These are phyloP conservation scores for Spea hammondii DNA, from an alignment of 2,797 vertebrate genomes.

Conservation along the genomic window DNA sequence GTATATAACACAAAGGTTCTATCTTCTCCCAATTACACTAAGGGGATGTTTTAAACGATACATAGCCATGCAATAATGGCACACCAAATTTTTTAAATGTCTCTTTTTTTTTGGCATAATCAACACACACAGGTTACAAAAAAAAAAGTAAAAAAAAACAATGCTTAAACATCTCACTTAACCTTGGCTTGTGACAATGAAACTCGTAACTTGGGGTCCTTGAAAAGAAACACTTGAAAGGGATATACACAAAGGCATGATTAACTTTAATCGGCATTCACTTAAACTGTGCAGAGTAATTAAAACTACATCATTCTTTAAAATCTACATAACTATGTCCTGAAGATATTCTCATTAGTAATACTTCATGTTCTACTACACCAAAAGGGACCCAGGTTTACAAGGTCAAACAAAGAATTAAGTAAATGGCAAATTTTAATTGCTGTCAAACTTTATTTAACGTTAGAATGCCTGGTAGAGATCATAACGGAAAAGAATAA, in stretches of 20 bases:
- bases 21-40: too few relatives aligned
- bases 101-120: slow-evolving; percentile 7
- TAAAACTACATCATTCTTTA: slow-evolving; percentile 62
- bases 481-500: too few relatives aligned
- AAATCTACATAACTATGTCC: slow-evolving; percentile 67
- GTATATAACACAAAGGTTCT: too few relatives aligned
- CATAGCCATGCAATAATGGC: neutral
- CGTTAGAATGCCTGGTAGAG: neutral
- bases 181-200: slow-evolving; percentile 52
- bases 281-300: slow-evolving; percentile 62
- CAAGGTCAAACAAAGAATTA: slow-evolving; percentile 42
- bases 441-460: neutral
- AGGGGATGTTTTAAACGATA: too few relatives aligned
- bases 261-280: slow-evolving; percentile 58
- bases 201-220: slow-evolving; percentile 57
- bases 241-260: slow-evolving; percentile 57
- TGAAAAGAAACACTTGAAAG: slow-evolving; percentile 58
- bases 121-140: neutral
- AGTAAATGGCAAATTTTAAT: slow-evolving; percentile 22
- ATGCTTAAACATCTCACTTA: slow-evolving; percentile 55
- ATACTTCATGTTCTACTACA: slow-evolving; percentile 56
- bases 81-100: neutral
- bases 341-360: slow-evolving; percentile 62
- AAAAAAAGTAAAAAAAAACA: slow-evolving; percentile 17
- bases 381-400: slow-evolving; percentile 50